phyloP scores from a whole-genome alignment of 2,888 invertebrate genomes.

The Abscondita cerata region DNA sequence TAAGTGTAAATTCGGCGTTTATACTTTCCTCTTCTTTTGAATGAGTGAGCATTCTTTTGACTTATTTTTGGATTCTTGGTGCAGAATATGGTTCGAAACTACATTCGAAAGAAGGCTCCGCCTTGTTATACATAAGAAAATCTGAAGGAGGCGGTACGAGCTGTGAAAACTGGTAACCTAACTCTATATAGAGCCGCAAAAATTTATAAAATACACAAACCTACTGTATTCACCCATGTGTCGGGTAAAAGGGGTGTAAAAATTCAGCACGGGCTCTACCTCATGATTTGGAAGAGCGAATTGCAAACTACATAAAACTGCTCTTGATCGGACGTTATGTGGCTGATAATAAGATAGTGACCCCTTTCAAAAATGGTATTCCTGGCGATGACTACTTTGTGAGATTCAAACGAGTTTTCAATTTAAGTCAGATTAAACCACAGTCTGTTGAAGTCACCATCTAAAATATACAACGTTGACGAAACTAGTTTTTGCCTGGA shows the following conservation, averaged over 20 bases:
- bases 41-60: too few relatives aligned
- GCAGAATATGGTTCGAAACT: too few relatives aligned
- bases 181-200: background rate
- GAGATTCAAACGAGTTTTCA: too few relatives aligned
- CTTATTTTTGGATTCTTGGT: too few relatives aligned
- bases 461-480: too few relatives aligned
- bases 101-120: too few relatives aligned
- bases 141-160: too few relatives aligned
- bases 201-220: background rate
- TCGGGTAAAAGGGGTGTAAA: background rate
- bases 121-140: too few relatives aligned
- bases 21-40: too few relatives aligned
- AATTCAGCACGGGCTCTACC: background rate
- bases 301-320: background rate
- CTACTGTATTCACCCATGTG: background rate
- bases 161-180: background rate
- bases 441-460: background rate
- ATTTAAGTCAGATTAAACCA: background rate
- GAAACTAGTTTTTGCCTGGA: too few relatives aligned
- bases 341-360: background rate
- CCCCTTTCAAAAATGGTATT: background rate
- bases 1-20: too few relatives aligned
- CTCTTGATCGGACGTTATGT: conserved; percentile 22
- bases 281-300: background rate
- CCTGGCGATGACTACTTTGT: background rate